Base-by-base conservation (phyloP, 1,140 invertebrate species). In the Eumaeus atala region DNA sequence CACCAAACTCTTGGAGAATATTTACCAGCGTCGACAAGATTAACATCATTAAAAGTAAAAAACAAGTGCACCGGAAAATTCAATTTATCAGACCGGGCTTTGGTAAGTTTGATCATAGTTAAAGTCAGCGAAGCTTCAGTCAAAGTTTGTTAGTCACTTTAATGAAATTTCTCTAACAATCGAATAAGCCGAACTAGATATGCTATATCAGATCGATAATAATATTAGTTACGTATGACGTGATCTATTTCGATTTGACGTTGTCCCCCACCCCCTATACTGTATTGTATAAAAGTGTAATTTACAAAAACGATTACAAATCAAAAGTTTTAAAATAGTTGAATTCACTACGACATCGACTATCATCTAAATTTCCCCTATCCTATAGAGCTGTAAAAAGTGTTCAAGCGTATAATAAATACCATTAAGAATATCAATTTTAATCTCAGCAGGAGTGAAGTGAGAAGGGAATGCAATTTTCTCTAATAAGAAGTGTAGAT, bases 101-200 rank as follows among this genome's bases (percentile, higher is more conserved):
- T 61, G 61, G 56, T 49, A 55, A 68, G 58, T 66, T 69, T 51
- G 54, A 60, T 62, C 56, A 62, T 66, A 64, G 57, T 61, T 59
- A 54, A 56, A 69, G 59, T 61, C 62, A 53, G 56, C 51, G 54
- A 37, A 51, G 53, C 51, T 54, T 44, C 50, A 67, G 51, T 59
- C 54, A 48, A 53, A 72, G 62, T 67, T 61, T 47, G 47, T 48
- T 55, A 58, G 59, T 54, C 61, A 65, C 57, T 70, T 68, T 65
- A 70, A 70, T 73, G 62, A 73, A 73, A 73, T 73, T 73, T 68
- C 67, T 67, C 59, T 59, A 66, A 70, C 62, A 63, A 67, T 67
- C 60, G 67, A 62, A 62, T 59, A 64, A 67, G 66, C 61, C 59
- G 61, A 62, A 60, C 59, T 47, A 49, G 59, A 53, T 62, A 56